Percentiles rank a stretch among this genome's conserved stretches.
Evolutionary conservation across 2,888 invertebrate species (phyloP).

Genomic region (Meiosimyza platycephala): DNA sequence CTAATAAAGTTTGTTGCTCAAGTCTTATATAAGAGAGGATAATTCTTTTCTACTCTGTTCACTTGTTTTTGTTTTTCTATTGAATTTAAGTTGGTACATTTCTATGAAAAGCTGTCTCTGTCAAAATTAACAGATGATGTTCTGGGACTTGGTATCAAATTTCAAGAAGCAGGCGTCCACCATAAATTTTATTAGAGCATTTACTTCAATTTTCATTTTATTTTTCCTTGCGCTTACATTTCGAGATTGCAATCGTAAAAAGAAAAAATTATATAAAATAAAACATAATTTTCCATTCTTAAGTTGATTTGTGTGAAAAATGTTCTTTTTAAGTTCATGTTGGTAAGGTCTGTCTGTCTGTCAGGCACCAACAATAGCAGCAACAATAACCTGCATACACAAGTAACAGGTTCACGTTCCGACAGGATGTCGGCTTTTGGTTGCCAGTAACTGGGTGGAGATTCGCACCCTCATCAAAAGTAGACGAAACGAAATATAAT

Average conservation of each 20-base stretch:
- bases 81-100: not conserved
- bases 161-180: constrained; percentile 46
- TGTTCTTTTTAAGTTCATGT: constrained; percentile 19
- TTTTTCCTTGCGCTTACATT: constrained; percentile 24
- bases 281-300: constrained; percentile 20
- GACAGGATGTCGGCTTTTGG: constrained; percentile 26
- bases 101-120: constrained; percentile 9
- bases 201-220: constrained; percentile 43
- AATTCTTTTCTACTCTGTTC: too few species aligned
- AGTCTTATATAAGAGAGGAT: too few species aligned
- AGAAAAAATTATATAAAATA: constrained; percentile 22
- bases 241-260: not conserved
- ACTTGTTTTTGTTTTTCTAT: too few species aligned
- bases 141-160: constrained; percentile 53
- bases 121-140: constrained; percentile 42
- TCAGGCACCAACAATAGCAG: constrained; percentile 42
- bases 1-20: too few species aligned
- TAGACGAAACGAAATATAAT: constrained; percentile 16
- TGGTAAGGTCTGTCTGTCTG: constrained; percentile 40
- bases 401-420: constrained; percentile 13
- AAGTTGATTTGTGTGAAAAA: constrained; percentile 53
- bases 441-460: not conserved
- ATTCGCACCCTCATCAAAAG: constrained; percentile 54
- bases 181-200: constrained; percentile 61
- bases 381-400: too few species aligned